These are phyloP conservation scores for Drosophila quinaria DNA, from an alignment of 2,888 invertebrate species.

Conservation along the genomic window DNA sequence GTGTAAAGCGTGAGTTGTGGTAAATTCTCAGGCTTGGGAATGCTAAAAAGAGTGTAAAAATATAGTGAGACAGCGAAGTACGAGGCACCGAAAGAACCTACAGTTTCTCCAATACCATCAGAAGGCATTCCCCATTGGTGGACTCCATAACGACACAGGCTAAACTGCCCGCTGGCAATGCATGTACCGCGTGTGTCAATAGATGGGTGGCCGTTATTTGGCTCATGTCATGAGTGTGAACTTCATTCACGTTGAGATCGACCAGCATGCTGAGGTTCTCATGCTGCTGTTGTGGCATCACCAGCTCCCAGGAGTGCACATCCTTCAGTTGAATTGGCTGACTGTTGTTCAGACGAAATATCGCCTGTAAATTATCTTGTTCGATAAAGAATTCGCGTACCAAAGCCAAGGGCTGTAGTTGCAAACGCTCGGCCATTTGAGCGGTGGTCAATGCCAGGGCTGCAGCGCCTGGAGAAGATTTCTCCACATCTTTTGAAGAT, in stretches of 20 bases:
- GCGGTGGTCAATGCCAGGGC: constrained; percentile 95
- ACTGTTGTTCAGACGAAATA: constrained; percentile 82
- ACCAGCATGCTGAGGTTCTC: constrained; percentile 96
- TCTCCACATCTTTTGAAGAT: no score
- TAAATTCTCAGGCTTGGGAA: constrained; percentile 25
- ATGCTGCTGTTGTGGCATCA: constrained; percentile 91
- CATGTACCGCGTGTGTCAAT: constrained; percentile 95
- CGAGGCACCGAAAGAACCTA: constrained; percentile 86
- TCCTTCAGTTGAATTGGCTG: constrained; percentile 92
- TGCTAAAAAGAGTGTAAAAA: not conserved
- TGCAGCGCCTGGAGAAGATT: constrained; percentile 89
- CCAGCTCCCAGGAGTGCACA: constrained; percentile 89
- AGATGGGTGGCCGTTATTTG: constrained; percentile 98
- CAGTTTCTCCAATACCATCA: constrained; percentile 96
- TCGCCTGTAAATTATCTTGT: constrained; percentile 25
- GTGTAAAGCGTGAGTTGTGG: constrained; percentile 93
- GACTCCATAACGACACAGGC: constrained; percentile 98
- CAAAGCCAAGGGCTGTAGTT: constrained; percentile 61
- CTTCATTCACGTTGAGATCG: constrained; percentile 87
- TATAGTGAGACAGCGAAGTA: constrained; percentile 26
- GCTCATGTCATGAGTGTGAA: constrained; percentile 97
- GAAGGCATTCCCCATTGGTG: constrained; percentile 97
- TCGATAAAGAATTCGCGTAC: constrained; percentile 61
- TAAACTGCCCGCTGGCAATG: constrained; percentile 94
- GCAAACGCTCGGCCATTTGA: constrained; percentile 87